Percentiles rank a stretch among this genome's conserved stretches.
Evolutionary conservation across 2,113 vertebrate genomes (phyloP).

Genomic region (Meleagris gallopavo): DNA sequence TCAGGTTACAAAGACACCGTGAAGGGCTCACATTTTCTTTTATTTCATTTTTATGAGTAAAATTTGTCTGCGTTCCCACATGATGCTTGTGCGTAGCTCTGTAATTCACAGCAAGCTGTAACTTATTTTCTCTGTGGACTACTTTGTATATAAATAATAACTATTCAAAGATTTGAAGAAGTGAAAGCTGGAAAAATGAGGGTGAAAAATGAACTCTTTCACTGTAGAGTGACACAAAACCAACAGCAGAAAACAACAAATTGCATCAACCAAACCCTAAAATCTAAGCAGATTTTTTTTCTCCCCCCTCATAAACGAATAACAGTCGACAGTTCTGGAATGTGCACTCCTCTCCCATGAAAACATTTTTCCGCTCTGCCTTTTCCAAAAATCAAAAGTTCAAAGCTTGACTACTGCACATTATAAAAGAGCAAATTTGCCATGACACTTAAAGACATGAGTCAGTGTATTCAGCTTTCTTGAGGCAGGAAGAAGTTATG

Average conservation of each 20-base stretch:
- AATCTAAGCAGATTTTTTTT: constrained; percentile 8
- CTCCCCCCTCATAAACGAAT: constrained; percentile 18
- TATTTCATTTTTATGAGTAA: not conserved
- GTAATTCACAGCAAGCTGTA: not conserved
- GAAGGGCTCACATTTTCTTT: not conserved
- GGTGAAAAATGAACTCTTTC: constrained; percentile 8
- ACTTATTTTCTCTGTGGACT: constrained; percentile 1
- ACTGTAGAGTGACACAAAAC: not conserved
- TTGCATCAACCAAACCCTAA: constrained; percentile 30
- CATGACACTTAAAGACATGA: constrained; percentile 78
- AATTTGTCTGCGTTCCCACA: not conserved
- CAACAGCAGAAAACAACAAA: constrained; percentile 51
- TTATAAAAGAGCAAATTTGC: constrained; percentile 79
- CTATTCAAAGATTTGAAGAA: constrained; percentile 11
- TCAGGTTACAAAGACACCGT: not conserved
- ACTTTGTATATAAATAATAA: not conserved
- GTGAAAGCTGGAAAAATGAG: not conserved
- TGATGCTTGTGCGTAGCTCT: not conserved
- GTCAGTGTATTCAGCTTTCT: constrained; percentile 76
- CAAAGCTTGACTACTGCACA: constrained; percentile 77
- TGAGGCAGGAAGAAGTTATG: constrained; percentile 64
- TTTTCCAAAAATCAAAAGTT: constrained; percentile 79
- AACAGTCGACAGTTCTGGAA: constrained; percentile 72
- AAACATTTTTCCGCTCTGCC: constrained; percentile 77
- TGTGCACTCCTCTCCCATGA: constrained; percentile 68